Conservation (phyloP, 2,888 invertebrate genomes). For the Drosophila nr. fundita region DNA sequence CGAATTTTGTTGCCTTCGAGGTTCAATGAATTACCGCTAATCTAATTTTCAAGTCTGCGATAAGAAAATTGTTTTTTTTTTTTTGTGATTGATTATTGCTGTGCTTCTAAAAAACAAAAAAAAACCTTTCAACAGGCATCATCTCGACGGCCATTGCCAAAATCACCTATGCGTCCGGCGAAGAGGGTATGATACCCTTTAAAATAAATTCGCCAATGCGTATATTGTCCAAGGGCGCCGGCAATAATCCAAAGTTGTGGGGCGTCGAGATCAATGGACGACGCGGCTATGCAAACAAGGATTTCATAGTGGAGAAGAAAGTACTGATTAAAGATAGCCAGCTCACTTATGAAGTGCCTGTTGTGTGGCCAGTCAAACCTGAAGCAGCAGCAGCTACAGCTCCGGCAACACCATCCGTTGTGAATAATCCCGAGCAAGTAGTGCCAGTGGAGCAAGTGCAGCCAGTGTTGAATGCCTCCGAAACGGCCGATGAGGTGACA, state of each 20-base stretch:
- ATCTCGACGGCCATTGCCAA: conserved; percentile 87
- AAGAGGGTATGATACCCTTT: conserved; percentile 88
- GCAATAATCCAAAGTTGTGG: conserved; percentile 86
- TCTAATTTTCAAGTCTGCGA: conserved; percentile 14
- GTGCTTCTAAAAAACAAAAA: background rate
- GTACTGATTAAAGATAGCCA: conserved; percentile 84
- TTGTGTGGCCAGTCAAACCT: conserved; percentile 27
- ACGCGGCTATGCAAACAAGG: conserved; percentile 88
- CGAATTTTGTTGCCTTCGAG: background rate
- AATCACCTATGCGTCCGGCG: conserved; percentile 86
- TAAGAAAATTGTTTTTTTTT: conserved; percentile 14
- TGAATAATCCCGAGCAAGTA: conserved; percentile 20
- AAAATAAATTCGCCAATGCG: conserved; percentile 86
- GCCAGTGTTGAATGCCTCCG: conserved; percentile 58
- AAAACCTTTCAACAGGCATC: conserved; percentile 53
- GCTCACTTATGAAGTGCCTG: conserved; percentile 84
- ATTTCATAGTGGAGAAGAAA: conserved; percentile 87
- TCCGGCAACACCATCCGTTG: conserved; percentile 1
- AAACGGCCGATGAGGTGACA: conserved; percentile 51
- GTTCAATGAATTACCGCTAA: conserved; percentile 25
- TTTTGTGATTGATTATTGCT: conserved; percentile 12
- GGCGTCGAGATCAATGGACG: conserved; percentile 89
- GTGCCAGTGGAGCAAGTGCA: conserved; percentile 13
- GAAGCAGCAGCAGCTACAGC: background rate
- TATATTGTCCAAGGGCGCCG: conserved; percentile 90